Evolutionary conservation across 2,797 vertebrate species (phyloP), one percentile per base, ranked within the genome.

Genomic region (Buceros bicornis): DNA sequence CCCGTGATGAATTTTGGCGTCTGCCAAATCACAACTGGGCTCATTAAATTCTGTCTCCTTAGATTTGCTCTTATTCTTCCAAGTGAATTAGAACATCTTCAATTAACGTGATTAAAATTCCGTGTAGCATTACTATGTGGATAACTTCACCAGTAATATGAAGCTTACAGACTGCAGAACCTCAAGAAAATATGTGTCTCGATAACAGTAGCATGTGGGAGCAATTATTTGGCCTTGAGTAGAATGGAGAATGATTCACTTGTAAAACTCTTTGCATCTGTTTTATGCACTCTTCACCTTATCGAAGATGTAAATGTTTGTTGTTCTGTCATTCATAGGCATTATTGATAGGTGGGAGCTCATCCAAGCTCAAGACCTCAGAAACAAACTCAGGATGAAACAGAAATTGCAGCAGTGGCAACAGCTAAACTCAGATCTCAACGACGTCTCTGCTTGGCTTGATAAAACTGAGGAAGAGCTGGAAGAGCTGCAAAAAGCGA

Each of bases 331-430:
- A 65, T 91, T 82, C 47, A 16, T 96, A 99, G 99, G 98, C 48
- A 98, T 98, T 95, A 99, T 99, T n/a, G 98, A 98, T 93, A 98
- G 98, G 88, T 99, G 99, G 99, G 99, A 99, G 96, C 98, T 99
- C 89, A 96, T 99, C 4, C 98, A 98, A 86, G 98, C 98, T 2
- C 98, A 98, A 60, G 97, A 97, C 57, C 95, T 98, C 61, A 96
- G 76, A 83, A 92, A 90, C 8, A 97, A 98, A 65, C 91, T 97
- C 2, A 90, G 97, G 65, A 76, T 97, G 80, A 98, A 98, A 82
- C 98, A 98, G 50, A 97, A 91, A 45, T 82, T 98, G 89, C 97
- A 97, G 96, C 98, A 98, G 87, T 98, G 98, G 98, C 98, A 98
- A 93, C 98, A 98, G 96, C 97, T 99, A 54, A 98, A 98, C 94